Evolutionary conservation across 1,140 invertebrate genomes (phyloP).

Genomic region (Tetragonula clypearis): DNA sequence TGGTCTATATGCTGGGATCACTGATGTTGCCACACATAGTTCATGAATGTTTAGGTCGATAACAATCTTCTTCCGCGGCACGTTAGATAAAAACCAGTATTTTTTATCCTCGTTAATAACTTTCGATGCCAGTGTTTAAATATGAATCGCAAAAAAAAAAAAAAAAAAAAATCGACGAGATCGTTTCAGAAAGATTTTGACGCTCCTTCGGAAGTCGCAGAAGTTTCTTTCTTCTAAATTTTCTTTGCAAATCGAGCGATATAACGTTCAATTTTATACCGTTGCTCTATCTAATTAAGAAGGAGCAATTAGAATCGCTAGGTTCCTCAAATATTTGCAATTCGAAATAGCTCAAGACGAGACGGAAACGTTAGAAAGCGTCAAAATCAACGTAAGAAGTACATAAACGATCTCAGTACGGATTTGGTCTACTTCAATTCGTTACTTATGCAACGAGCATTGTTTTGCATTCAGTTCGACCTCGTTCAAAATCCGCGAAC

Average conservation of each 20-base stretch:
- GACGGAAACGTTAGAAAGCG: constrained; percentile 2
- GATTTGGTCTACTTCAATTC: constrained; percentile 33
- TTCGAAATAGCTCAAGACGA: background rate
- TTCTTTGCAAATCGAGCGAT: background rate
- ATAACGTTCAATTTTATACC: background rate
- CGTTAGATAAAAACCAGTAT: constrained; percentile 20
- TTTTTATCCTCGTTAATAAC: constrained; percentile 29
- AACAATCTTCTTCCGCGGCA: constrained; percentile 23
- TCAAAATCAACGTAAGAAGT: background rate
- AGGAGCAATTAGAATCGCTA: constrained; percentile 3
- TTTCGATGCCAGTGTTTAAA: constrained; percentile 18
- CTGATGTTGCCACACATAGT: constrained; percentile 43
- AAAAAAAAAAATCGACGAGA: background rate
- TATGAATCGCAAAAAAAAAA: constrained; percentile 11
- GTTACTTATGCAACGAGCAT: constrained; percentile 12
- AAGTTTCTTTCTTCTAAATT: background rate
- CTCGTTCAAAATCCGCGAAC: constrained; percentile 22
- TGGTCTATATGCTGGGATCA: constrained; percentile 49
- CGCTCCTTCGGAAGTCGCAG: background rate
- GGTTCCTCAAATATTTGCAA: constrained; percentile 45
- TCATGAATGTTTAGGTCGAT: constrained; percentile 58
- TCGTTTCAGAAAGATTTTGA: background rate
- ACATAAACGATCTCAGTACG: constrained; percentile 31
- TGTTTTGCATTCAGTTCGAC: constrained; percentile 17
- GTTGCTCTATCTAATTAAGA: background rate